Evolutionary conservation across 2,113 vertebrate species (phyloP), one percentile per base, ranked within the genome.

Genomic region (Oceanodroma tethys): DNA sequence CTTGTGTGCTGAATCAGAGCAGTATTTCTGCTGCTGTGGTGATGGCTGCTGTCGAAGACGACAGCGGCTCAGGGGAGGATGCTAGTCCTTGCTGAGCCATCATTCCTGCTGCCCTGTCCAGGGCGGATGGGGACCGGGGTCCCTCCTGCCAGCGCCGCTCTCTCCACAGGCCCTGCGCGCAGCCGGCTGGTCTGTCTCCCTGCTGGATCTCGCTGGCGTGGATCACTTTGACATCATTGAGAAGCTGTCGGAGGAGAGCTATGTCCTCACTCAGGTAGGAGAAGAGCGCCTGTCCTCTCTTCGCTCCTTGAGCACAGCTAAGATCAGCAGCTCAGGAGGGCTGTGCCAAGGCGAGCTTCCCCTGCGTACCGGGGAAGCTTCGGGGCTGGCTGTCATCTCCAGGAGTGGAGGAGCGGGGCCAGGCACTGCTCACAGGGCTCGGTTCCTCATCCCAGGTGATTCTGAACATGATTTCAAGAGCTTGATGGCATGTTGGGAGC

Each of bases 201-300:
- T 98, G 56, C 62, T 97, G 86, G 97, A 98, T 16, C 72, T 98
- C 3, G 81, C 20, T 0, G 60, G 85, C 0, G 40, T 97, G 75
- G 98, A 98, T 86, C 98, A 99, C 89, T 99, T 98, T 78, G 97
- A 98, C 34, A 42, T 98, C 50, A 88, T 98, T 13, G 98, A 98
- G 95, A 98, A 94, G 73, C 91, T 99, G 55, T 95, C 90, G 0
- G 94, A 96, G 81, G 80, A 98, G 52, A 97, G 96, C 45, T 97
- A 94, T 0, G 0, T 73, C 17, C 98, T 98, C 70, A 98, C 90
- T 19, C 98, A 98, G 98, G 98, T 98, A 71, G 63, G 13, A 16
- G 38, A 32, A 30, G 40, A 45, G 30, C 19, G 55, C 48, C 25
- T 0, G 0, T 9, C 30, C 13, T 40, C 48, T 34, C 34, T 45